Percentiles rank a stretch among this genome's conserved stretches.
These are phyloP conservation scores for Onychostruthus taczanowskii DNA, from an alignment of 2,113 vertebrate genomes.

Conservation along the genomic window DNA sequence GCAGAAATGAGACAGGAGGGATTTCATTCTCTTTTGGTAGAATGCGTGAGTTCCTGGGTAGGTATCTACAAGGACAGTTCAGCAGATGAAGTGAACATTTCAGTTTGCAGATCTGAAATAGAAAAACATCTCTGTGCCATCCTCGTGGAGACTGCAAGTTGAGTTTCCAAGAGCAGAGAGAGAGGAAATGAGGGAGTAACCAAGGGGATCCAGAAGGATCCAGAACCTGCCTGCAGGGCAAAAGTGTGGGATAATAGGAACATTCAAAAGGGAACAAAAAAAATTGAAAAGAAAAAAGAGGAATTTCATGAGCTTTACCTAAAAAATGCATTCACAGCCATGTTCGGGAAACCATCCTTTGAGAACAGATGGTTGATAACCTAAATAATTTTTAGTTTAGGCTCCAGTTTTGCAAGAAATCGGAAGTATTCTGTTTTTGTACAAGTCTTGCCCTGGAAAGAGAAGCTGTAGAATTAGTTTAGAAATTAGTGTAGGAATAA, in stretches of 20 bases:
- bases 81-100: background rate
- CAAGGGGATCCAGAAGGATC: background rate
- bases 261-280: background rate
- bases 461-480: no score
- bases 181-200: background rate
- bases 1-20: accelerated
- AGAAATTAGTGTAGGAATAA: background rate
- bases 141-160: accelerated
- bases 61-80: background rate
- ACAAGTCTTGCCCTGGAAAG: background rate
- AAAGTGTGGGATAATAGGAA: accelerated
- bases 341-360: background rate
- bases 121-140: background rate
- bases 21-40: accelerated
- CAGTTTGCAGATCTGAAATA: background rate
- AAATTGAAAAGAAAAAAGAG: accelerated
- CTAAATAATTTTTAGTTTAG: background rate
- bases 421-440: background rate
- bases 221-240: background rate
- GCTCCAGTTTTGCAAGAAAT: background rate
- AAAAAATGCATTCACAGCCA: background rate
- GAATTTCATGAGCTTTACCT: background rate
- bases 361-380: background rate
- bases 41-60: background rate
- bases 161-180: background rate